These are phyloP conservation scores for Alosa alosa DNA, from an alignment of 2,113 vertebrate species.

Conservation along the genomic window DNA sequence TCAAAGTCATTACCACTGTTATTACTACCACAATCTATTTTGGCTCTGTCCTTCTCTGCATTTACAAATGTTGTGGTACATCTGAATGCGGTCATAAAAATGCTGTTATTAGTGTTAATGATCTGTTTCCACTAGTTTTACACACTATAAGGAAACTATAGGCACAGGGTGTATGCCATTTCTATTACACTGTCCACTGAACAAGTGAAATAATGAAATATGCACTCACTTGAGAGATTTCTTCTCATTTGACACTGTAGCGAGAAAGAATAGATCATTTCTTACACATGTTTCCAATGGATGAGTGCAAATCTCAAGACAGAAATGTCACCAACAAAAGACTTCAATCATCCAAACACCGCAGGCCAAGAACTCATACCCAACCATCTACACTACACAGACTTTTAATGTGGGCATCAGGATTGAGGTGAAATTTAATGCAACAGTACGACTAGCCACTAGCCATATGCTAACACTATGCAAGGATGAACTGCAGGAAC, in stretches of 20 bases:
- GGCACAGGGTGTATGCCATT: background rate
- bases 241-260: conserved; percentile 92
- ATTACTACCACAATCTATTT: background rate
- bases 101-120: no score
- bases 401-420: background rate
- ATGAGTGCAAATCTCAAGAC: background rate
- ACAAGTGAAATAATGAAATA: background rate
- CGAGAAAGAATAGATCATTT: conserved; percentile 51
- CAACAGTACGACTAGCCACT: background rate
- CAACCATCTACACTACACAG: background rate
- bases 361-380: background rate
- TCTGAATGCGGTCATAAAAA: background rate
- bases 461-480: background rate
- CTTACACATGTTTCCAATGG: background rate
- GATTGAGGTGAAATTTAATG: background rate
- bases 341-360: background rate
- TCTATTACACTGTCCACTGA: background rate
- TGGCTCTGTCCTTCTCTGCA: background rate
- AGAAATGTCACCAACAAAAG: background rate
- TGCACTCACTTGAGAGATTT: conserved; percentile 94
- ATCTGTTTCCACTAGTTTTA: no score
- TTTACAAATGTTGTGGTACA: background rate
- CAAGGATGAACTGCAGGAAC: background rate
- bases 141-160: background rate
- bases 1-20: background rate